Evolutionary conservation across 2,113 vertebrate genomes (phyloP), one percentile per base, ranked within the genome.

Genomic region (Turdus rufiventris): DNA sequence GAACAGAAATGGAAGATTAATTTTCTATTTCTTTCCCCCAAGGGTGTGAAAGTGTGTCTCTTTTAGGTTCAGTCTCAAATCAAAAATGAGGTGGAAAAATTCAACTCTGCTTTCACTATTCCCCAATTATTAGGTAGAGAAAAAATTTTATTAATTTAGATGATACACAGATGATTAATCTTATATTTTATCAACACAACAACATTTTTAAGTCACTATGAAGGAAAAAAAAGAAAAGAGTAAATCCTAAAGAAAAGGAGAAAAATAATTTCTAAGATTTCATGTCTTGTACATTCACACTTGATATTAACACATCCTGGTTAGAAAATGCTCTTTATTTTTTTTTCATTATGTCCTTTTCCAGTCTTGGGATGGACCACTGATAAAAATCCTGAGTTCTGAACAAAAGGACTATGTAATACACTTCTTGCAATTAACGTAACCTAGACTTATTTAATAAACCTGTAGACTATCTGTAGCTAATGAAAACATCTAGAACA

Each of bases 1-100:
- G 88, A 95, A 89, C 57, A 92, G 84, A 70, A 92, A 78, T 53
- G 76, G 53, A 92, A 97, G 93, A 92, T 87, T 91, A 91, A 96
- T 93, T 94, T 88, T 91, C 83, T 63, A 3, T 77, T 91, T 92
- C 73, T 92, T 96, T 95, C 28, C 66, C 56, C 57, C 31, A 76
- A 65, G 76, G 78, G 65, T 61, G 60, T 72, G 65, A 85, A 89
- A 95, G 25, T 57, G 19, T 65, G n/a, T 68, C 36, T 56, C 60
- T 91, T 60, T 51, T 67, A 75, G 20, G 10, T 84, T 70, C 57
- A 68, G 53, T 31, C n/a, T 87, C 68, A 81, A 53, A 83, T 84
- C 43, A 87, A 89, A 89, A 84, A 71, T 17, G 61, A 57, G 31
- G 47, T 53, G 23, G 40, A 62, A 85, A 90, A 89, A 71, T 19